These are phyloP conservation scores for Seriola dumerili DNA, from an alignment of 2,113 vertebrate species.

Conservation along the genomic window DNA sequence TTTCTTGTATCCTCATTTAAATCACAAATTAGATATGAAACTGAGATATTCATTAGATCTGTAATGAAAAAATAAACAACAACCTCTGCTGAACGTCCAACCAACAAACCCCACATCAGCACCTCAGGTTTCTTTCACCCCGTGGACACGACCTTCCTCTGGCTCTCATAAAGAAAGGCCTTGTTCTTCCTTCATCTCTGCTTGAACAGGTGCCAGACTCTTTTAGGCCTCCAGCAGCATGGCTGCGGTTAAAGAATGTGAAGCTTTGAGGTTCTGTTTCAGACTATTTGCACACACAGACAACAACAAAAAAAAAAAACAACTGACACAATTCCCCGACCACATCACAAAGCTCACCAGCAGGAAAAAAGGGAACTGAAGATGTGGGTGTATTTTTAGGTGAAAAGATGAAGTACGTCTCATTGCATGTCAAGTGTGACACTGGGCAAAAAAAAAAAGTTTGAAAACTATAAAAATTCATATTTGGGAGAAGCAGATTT, in stretches of 20 bases:
- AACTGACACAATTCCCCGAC: no score
- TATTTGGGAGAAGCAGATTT: no score
- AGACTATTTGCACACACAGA: background rate
- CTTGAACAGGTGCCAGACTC: background rate
- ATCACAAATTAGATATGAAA: background rate
- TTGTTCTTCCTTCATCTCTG: slow-evolving; percentile 1
- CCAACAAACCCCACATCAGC: no score
- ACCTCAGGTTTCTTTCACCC: no score
- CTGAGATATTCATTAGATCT: background rate
- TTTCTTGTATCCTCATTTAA: background rate
- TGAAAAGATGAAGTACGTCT: background rate
- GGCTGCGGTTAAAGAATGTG: no score
- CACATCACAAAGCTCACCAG: background rate
- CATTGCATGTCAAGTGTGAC: background rate
- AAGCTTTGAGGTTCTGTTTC: no score
- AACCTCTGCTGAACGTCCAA: background rate
- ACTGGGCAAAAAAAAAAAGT: background rate
- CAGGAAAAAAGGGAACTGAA: slow-evolving; percentile 2
- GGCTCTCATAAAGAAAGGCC: background rate
- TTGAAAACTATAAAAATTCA: no score
- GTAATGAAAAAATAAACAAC: background rate
- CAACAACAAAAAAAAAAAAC: no score
- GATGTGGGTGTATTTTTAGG: background rate
- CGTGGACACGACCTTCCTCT: background rate
- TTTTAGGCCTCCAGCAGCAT: no score